Conservation (phyloP, 2,888 invertebrate genomes). For the Alloscopus bannaensis region DNA sequence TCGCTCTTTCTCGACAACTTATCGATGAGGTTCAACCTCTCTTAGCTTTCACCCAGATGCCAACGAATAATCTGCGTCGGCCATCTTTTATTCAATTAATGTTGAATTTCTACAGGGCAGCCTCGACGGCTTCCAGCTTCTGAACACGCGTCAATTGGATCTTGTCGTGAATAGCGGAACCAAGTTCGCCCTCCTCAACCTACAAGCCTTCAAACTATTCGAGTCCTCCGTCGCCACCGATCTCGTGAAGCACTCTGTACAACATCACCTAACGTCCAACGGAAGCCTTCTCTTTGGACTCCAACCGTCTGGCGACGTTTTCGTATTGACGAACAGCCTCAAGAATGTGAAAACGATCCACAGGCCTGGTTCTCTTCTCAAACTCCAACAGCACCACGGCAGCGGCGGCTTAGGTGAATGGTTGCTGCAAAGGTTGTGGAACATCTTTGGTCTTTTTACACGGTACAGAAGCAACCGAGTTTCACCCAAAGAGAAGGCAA, state of each 20-base stretch:
- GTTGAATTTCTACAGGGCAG: slow-evolving; percentile 18
- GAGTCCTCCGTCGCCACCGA: slow-evolving; percentile 33
- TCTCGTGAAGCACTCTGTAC: slow-evolving; percentile 10
- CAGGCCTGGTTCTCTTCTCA: slow-evolving; percentile 32
- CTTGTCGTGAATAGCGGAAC: slow-evolving; percentile 42
- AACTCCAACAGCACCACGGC: slow-evolving; percentile 15
- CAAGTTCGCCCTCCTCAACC: slow-evolving; percentile 30
- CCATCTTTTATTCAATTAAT: background rate
- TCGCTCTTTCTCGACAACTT: slow-evolving; percentile 34
- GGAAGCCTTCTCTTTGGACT: slow-evolving; percentile 44
- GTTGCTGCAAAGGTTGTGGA: background rate
- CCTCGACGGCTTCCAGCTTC: slow-evolving; percentile 22
- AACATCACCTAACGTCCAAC: slow-evolving; percentile 35
- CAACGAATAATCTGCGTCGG: too few relatives aligned
- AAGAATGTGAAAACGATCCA: slow-evolving; percentile 18
- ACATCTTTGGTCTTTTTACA: slow-evolving; percentile 7
- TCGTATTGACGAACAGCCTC: slow-evolving; percentile 35
- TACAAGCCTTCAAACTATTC: slow-evolving; percentile 49
- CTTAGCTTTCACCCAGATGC: too few relatives aligned
- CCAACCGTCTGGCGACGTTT: slow-evolving; percentile 33
- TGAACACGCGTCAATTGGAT: slow-evolving; percentile 37
- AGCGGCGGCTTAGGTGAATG: slow-evolving; percentile 34
- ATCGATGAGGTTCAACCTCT: slow-evolving; percentile 30
- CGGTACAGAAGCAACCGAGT: slow-evolving; percentile 10
- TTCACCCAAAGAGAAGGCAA: background rate